Conservation (phyloP, 2,113 vertebrate genomes). For the Stigmatopora nigra region DNA sequence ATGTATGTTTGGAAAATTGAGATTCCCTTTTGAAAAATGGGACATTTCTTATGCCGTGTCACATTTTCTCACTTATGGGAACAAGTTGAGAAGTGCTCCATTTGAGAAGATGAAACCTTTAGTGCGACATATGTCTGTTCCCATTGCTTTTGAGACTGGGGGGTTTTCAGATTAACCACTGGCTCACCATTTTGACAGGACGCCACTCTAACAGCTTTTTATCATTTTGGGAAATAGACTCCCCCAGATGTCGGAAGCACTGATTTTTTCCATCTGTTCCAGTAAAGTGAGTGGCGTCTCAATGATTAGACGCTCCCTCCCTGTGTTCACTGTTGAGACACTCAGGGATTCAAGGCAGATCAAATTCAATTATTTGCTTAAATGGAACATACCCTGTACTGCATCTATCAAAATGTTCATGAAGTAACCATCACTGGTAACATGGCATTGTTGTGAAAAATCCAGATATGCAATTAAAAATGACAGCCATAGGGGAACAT, state of each 20-base stretch:
- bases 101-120: slow-evolving; percentile 14
- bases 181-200: neutral
- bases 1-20: no score
- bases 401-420: neutral
- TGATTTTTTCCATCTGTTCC: slow-evolving; percentile 15
- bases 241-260: neutral
- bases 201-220: slow-evolving; percentile 3
- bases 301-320: slow-evolving; percentile 10
- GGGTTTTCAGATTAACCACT: neutral
- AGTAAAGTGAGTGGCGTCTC: slow-evolving; percentile 1
- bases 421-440: slow-evolving; percentile 4
- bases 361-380: slow-evolving; percentile 1
- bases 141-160: neutral
- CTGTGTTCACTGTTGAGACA: slow-evolving; percentile 7
- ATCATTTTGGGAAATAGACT: slow-evolving; percentile 3
- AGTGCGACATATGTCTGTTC: slow-evolving; percentile 15
- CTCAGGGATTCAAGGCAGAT: slow-evolving; percentile 1
- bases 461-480: neutral
- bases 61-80: neutral
- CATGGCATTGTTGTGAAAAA: slow-evolving; percentile 2
- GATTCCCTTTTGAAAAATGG: no score
- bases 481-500: no score
- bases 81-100: neutral
- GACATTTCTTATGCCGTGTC: no score
- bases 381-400: neutral